A percentile compares a stretch with the other conserved stretches of the same genome.
These are phyloP conservation scores for Leistus spinibarbis DNA, from an alignment of 2,888 invertebrate genomes.

Conservation along the genomic window DNA sequence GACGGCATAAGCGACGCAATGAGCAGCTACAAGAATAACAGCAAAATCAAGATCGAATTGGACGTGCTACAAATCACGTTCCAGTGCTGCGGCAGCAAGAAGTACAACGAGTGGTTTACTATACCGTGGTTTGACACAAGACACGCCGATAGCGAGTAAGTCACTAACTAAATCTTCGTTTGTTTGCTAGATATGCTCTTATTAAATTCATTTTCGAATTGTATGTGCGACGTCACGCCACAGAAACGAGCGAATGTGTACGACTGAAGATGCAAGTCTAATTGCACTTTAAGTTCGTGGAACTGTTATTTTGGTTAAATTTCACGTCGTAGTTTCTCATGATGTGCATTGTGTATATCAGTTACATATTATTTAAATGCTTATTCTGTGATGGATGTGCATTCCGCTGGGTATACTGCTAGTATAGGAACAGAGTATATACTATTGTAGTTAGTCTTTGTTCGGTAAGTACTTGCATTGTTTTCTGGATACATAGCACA, in stretches of 20 bases:
- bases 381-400: background rate
- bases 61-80: constrained; percentile 67
- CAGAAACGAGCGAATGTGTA: background rate
- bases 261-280: background rate
- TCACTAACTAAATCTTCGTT: background rate
- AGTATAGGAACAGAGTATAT: background rate
- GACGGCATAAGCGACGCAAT: constrained; percentile 66
- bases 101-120: constrained; percentile 67
- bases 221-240: background rate
- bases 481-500: too few relatives aligned
- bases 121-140: constrained; percentile 63
- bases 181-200: background rate
- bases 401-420: too few relatives aligned
- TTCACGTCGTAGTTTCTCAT: background rate
- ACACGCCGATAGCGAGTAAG: constrained; percentile 50
- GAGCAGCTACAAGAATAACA: constrained; percentile 62
- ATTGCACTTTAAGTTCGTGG: background rate
- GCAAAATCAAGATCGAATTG: constrained; percentile 62
- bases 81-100: constrained; percentile 67
- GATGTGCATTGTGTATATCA: background rate
- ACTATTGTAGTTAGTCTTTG: too few relatives aligned
- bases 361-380: background rate
- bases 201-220: background rate
- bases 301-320: background rate
- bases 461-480: too few relatives aligned